These are phyloP conservation scores for Coenonympha arcania DNA, from an alignment of 2,888 invertebrate genomes.

Conservation along the genomic window DNA sequence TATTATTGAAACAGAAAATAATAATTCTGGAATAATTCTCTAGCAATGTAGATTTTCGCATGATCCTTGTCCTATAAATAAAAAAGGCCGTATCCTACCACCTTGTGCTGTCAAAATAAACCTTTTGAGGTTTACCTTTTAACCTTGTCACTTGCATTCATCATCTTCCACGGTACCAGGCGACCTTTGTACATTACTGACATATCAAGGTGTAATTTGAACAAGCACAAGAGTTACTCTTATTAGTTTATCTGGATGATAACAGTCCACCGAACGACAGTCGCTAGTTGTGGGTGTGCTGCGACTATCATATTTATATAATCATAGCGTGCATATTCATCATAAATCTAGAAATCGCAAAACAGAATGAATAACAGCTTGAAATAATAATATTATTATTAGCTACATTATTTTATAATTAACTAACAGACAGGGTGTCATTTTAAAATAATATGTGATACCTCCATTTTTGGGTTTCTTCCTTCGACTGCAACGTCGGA, in stretches of 20 bases:
- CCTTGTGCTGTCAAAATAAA: constrained; percentile 62
- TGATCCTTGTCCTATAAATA: constrained; percentile 57
- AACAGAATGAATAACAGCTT: too few species aligned
- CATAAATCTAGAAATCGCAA: too few species aligned
- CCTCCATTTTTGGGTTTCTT: too few species aligned
- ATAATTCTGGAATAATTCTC: constrained; percentile 46
- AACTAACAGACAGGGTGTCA: too few species aligned
- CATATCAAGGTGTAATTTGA: constrained; percentile 57
- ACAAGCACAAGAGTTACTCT: constrained; percentile 52
- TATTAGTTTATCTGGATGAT: constrained; percentile 36
- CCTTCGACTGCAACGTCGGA: too few species aligned
- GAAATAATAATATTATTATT: too few species aligned
- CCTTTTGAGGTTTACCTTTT: constrained; percentile 45
- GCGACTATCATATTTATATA: too few species aligned
- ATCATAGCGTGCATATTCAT: too few species aligned
- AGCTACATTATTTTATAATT: too few species aligned
- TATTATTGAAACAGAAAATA: constrained; percentile 61
- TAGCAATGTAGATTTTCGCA: constrained; percentile 65
- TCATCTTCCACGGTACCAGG: constrained; percentile 63
- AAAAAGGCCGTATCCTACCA: constrained; percentile 48
- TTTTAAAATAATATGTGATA: too few species aligned
- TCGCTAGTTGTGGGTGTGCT: too few species aligned
- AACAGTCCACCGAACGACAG: constrained; percentile 38
- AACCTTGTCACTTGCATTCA: constrained; percentile 62
- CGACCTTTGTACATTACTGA: constrained; percentile 65